Percentiles rank a stretch among this genome's conserved stretches.
These are phyloP conservation scores for Nomia melanderi DNA, from an alignment of 1,140 invertebrate species.

Conservation along the genomic window DNA sequence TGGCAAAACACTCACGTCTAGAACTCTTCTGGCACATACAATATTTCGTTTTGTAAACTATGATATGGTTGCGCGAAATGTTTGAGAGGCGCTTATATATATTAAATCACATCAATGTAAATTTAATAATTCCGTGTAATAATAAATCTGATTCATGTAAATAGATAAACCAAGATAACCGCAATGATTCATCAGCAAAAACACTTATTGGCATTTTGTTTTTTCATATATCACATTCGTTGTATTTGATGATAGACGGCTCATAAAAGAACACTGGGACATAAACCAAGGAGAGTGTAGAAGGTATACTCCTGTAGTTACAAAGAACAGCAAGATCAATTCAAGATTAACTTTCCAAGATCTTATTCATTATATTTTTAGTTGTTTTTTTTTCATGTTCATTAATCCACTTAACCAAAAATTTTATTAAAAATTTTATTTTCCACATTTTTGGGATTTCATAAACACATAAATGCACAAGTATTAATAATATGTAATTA, in stretches of 20 bases:
- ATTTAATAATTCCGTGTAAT: constrained; percentile 4
- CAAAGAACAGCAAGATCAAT: background rate
- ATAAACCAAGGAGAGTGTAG: constrained; percentile 24
- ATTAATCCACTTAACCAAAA: background rate
- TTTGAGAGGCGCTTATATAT: constrained; percentile 2
- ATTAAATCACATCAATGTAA: constrained; percentile 19
- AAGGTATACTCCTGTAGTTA: background rate
- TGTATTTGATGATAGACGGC: constrained; percentile 14
- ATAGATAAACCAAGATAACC: constrained; percentile 17
- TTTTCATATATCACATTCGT: constrained; percentile 29
- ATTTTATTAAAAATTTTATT: background rate
- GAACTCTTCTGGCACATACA: constrained; percentile 7
- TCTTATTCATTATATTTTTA: background rate
- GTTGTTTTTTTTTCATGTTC: background rate
- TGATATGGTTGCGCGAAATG: constrained; percentile 19
- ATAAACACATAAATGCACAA: constrained; percentile 6
- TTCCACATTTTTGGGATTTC: background rate
- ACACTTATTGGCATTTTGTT: constrained; percentile 45
- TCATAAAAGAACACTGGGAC: constrained; percentile 11
- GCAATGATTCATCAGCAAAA: background rate
- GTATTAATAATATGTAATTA: background rate
- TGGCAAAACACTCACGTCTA: constrained; percentile 19
- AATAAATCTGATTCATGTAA: constrained; percentile 5
- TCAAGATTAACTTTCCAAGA: background rate
- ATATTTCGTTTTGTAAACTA: constrained; percentile 22